Evolutionary conservation across 2,888 invertebrate species (phyloP).

Genomic region (Timema podura): DNA sequence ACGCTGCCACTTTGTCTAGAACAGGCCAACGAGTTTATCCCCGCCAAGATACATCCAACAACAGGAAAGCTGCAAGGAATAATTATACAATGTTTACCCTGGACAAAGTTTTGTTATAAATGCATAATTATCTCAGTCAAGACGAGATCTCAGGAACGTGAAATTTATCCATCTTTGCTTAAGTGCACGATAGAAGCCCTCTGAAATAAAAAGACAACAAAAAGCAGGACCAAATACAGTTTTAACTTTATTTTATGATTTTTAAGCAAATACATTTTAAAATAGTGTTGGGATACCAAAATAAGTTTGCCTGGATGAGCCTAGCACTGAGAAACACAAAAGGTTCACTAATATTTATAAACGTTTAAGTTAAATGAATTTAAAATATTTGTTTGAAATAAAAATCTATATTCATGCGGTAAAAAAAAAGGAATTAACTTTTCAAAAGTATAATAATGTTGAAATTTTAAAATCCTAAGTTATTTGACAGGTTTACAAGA

Average conservation of each 20-base stretch:
- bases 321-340: too few species aligned
- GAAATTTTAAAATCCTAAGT: not conserved
- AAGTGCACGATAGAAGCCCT: conserved; percentile 29
- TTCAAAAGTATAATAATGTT: too few species aligned
- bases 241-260: too few species aligned
- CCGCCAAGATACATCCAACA: conserved; percentile 33
- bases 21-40: conserved; percentile 33
- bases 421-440: too few species aligned
- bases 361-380: too few species aligned
- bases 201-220: conserved; percentile 33
- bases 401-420: too few species aligned
- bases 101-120: conserved; percentile 31
- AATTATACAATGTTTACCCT: conserved; percentile 32
- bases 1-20: conserved; percentile 31
- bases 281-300: too few species aligned
- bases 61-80: conserved; percentile 34
- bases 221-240: conserved; percentile 25
- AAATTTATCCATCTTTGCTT: conserved; percentile 12
- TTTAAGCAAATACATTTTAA: too few species aligned
- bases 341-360: too few species aligned
- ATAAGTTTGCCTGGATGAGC: too few species aligned
- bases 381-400: too few species aligned
- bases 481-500: conserved; percentile 27
- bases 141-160: conserved; percentile 12
- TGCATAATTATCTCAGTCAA: conserved; percentile 23